Base-by-base conservation (phyloP, 2,888 invertebrate species). In the Folsomia candida region DNA sequence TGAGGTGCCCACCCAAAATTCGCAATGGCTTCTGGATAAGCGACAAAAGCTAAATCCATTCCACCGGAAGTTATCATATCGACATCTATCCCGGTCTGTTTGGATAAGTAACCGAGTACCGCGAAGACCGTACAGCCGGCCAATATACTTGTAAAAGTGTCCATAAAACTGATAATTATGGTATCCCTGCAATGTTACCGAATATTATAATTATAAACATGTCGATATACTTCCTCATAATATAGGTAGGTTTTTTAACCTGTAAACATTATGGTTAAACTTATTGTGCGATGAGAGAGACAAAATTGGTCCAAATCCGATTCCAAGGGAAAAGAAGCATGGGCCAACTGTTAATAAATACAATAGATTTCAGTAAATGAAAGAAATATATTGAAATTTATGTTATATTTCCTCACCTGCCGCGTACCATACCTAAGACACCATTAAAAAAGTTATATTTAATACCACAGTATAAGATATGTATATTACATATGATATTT, bases 1-100 rank as follows among this genome's bases (percentile, higher is more conserved):
- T 92, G 92, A 0, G 92, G 91, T 4, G 89, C 86, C 20, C 86
- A 83, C 51, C 87, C 85, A 76, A 92, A 91, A 80, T 91, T 89
- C 0, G 91, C 87, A 67, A 93, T 88, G 0, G 92, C 92, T 81
- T 92, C 91, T 0, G 92, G 92, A 82, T 92, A 93, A 0, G n/a
- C n/a, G n/a, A n/a, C 87, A 81, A 93, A 93, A 0, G 93, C 93
- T 70, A 93, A 83, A 0, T 92, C 90, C 0, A 90, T 88, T 4
- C 92, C 93, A 26, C 89, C 60, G 89, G 24, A 86, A 83, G 20
- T 60, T 22, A 89, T 88, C 0, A 90, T 0, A 86, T 83, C 29
- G 87, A 84, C 60, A 84, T 84, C 18, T 82, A 82, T 1, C 86
- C 85, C 68, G 85, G 85, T 81, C 89, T 51, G 2, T 27, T 51